A percentile compares a stretch with the other conserved stretches of the same genome.
These are phyloP conservation scores for Lepus timidus DNA, from an alignment of 2,113 vertebrate species.

Conservation along the genomic window DNA sequence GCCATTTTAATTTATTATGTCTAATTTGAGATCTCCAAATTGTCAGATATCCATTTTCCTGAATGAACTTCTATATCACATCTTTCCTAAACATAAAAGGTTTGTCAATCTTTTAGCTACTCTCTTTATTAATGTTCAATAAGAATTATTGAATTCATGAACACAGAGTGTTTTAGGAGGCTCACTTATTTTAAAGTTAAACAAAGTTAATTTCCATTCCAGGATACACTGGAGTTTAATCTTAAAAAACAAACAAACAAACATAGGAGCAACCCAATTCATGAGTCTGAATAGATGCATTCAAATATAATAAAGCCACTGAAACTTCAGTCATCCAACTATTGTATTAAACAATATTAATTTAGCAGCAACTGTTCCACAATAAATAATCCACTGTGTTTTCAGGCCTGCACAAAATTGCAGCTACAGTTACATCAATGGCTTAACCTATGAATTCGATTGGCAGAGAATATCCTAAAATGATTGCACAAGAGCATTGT, in stretches of 20 bases:
- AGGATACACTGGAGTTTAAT: conserved; percentile 90
- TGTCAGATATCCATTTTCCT: conserved; percentile 82
- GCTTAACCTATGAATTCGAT: conserved; percentile 93
- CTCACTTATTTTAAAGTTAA: conserved; percentile 88
- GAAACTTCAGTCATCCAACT: conserved; percentile 91
- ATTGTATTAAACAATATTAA: conserved; percentile 98
- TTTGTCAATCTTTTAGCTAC: conserved; percentile 83
- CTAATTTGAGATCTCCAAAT: conserved; percentile 76
- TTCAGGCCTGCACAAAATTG: conserved; percentile 93
- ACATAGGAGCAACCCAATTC: conserved; percentile 88
- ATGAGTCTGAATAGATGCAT: conserved; percentile 92
- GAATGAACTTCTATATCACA: conserved; percentile 84
- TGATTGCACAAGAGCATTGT: conserved; percentile 92
- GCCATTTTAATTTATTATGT: conserved; percentile 73
- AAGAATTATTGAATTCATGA: conserved; percentile 85
- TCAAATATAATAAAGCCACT: conserved; percentile 94
- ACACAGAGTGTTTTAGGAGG: conserved; percentile 87
- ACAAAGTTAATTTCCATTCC: conserved; percentile 91
- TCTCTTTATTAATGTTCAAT: conserved; percentile 84
- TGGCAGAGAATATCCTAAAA: conserved; percentile 92
- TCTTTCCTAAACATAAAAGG: conserved; percentile 85
- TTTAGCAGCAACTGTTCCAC: conserved; percentile 98
- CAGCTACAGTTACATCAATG: conserved; percentile 92
- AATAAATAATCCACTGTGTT: conserved; percentile 98
- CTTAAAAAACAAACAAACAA: conserved; percentile 83